phyloP scores from a whole-genome alignment of 2,797 vertebrate species.

The Psittacula echo region DNA sequence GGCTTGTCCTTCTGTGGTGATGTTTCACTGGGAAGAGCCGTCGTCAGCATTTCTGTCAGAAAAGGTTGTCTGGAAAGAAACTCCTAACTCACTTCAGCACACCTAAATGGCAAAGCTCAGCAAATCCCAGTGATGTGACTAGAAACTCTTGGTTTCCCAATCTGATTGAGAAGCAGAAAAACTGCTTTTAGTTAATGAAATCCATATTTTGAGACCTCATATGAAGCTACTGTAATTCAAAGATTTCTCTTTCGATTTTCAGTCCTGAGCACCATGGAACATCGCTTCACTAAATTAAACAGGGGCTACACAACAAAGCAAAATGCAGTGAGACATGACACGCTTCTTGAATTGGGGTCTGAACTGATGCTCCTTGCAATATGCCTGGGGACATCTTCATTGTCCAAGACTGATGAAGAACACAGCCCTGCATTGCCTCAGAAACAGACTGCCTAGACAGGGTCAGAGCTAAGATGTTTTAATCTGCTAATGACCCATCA shows the following conservation, averaged over 20 bases:
- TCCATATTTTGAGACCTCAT: background rate
- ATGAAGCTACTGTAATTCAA: background rate
- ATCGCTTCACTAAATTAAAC: background rate
- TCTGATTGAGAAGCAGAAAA: background rate
- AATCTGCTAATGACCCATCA: background rate
- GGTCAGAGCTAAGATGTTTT: background rate
- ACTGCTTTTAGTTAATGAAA: background rate
- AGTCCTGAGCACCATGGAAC: background rate
- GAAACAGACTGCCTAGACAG: background rate
- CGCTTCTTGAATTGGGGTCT: background rate
- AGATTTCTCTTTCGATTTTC: background rate
- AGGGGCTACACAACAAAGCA: background rate
- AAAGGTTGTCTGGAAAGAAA: background rate
- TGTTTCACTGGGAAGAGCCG: background rate
- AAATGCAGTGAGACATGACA: background rate
- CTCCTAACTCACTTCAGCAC: background rate
- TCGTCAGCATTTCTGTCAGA: background rate
- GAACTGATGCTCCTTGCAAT: background rate
- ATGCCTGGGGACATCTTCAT: background rate
- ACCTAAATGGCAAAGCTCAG: slow-evolving; percentile 12
- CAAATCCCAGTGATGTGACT: background rate
- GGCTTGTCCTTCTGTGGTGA: background rate
- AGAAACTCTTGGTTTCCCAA: background rate
- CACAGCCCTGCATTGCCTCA: background rate
- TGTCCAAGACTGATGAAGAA: background rate